Percentiles rank a stretch among this genome's conserved stretches.
These are phyloP conservation scores for Dicrostonyx torquatus DNA, from an alignment of 2,797 vertebrate species.

Conservation along the genomic window DNA sequence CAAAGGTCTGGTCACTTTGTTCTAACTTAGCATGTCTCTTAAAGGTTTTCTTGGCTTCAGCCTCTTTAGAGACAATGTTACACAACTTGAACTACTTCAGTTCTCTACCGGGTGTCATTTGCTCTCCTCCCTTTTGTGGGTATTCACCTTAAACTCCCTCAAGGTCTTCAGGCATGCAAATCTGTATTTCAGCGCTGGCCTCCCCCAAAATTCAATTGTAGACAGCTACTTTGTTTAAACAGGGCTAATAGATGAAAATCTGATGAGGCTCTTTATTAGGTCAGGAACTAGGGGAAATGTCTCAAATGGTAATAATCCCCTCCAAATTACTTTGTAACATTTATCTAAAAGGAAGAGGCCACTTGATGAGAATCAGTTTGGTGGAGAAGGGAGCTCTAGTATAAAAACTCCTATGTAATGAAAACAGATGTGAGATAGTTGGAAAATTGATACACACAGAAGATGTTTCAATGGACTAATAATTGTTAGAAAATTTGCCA, in stretches of 20 bases:
- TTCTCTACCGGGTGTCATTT: background rate
- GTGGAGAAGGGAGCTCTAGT: background rate
- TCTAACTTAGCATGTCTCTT: background rate
- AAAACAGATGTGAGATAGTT: background rate
- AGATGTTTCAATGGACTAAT: background rate
- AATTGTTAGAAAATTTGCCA: background rate
- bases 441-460: background rate
- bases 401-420: background rate
- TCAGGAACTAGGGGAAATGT: background rate
- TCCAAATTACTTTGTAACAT: conserved; percentile 1
- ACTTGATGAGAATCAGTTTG: conserved; percentile 1
- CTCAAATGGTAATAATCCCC: background rate
- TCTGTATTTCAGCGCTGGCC: background rate
- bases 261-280: background rate
- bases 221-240: background rate
- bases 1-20: background rate
- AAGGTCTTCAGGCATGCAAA: background rate
- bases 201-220: background rate
- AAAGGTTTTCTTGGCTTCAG: background rate
- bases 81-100: background rate
- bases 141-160: background rate
- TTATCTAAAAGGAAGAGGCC: background rate
- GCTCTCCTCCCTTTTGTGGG: background rate
- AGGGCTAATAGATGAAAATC: background rate
- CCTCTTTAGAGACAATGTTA: background rate